phyloP scores from a whole-genome alignment of 2,113 vertebrate genomes.

The Ceyx melanurus region DNA sequence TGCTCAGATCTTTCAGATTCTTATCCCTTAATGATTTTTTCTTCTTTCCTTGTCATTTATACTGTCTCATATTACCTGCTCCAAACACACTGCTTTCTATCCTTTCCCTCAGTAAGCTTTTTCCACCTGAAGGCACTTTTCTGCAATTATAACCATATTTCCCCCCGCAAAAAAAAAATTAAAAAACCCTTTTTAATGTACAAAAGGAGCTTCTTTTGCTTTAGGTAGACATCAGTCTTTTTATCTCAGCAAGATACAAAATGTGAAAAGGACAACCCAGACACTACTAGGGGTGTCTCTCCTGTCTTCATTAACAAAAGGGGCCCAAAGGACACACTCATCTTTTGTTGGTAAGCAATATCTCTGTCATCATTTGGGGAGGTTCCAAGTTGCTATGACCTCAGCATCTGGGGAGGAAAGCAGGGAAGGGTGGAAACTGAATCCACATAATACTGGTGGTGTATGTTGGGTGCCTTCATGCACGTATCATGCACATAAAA shows the following conservation, averaged over 20 bases:
- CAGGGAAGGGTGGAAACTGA: fast-evolving
- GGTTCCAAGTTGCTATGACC: background rate
- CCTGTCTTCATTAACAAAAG: background rate
- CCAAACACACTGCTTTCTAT: background rate
- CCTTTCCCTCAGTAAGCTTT: background rate
- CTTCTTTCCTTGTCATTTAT: background rate
- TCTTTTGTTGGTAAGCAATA: background rate
- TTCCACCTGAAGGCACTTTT: background rate
- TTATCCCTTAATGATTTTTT: background rate
- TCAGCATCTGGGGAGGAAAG: background rate
- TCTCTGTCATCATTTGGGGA: background rate
- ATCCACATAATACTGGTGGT: background rate
- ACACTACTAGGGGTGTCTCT: background rate
- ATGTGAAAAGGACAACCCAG: fast-evolving
- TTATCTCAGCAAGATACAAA: background rate
- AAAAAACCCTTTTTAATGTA: background rate
- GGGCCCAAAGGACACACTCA: background rate
- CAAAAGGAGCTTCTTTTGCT: background rate
- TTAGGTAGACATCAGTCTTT: background rate
- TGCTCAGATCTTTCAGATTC: background rate
- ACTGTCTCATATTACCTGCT: background rate
- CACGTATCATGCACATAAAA: background rate
- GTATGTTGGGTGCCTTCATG: background rate
- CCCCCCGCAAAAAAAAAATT: background rate
- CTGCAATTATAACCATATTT: background rate